Conservation (phyloP, 2,113 vertebrate species). For the Phaetusa simplex region DNA sequence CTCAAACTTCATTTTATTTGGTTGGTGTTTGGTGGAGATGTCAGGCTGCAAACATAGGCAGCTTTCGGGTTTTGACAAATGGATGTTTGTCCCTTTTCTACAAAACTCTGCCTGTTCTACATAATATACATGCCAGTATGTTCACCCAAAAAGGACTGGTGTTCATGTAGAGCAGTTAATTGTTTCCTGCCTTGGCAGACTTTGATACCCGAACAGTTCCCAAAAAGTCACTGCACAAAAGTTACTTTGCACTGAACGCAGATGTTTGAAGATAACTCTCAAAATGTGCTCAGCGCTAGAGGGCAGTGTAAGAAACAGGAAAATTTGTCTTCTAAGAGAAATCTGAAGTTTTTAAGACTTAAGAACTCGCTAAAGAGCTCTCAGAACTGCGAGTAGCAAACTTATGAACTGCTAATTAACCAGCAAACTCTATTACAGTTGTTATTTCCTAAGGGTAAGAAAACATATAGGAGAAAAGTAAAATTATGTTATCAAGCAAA, state of each 20-base stretch:
- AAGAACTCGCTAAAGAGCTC: neutral
- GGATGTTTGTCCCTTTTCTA: neutral
- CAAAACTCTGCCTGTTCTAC: neutral
- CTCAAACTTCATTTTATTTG: neutral
- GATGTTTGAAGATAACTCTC: neutral
- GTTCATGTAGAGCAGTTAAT: neutral
- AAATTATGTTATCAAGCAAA: neutral
- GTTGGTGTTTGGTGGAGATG: neutral
- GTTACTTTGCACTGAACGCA: neutral
- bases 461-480: neutral
- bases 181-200: neutral
- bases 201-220: neutral
- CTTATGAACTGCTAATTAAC: neutral
- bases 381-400: neutral
- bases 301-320: constrained; percentile 1
- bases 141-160: neutral
- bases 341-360: neutral
- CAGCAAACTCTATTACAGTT: neutral
- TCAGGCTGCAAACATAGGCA: neutral
- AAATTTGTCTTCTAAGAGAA: neutral
- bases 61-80: neutral
- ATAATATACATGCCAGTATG: neutral
- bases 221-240: neutral
- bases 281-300: neutral
- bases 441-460: neutral